Percentiles rank a stretch among this genome's conserved stretches.
Evolutionary conservation across 2,113 vertebrate genomes (phyloP).

Genomic region (Phyllostomus hastatus): DNA sequence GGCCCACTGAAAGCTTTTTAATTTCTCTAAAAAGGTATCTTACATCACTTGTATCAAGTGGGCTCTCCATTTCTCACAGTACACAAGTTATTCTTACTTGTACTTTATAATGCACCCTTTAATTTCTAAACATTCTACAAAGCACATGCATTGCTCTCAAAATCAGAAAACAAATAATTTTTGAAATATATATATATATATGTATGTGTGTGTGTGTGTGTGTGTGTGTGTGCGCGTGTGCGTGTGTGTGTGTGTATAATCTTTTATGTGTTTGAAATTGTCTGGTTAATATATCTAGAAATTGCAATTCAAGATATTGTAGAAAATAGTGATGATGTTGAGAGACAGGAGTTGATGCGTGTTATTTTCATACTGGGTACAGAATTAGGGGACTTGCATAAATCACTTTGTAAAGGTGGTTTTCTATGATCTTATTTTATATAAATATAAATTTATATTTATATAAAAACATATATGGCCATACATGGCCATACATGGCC

Average conservation of each 20-base stretch:
- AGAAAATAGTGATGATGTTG: not conserved
- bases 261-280: not conserved
- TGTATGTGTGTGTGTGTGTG: too few relatives aligned
- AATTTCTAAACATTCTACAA: not conserved
- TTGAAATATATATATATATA: not conserved
- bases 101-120: not conserved
- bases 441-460: not conserved
- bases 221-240: too few relatives aligned
- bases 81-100: not conserved
- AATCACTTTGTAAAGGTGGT: not conserved
- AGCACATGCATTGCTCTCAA: not conserved
- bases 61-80: not conserved
- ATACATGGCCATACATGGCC: too few relatives aligned
- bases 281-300: not conserved
- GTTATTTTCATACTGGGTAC: not conserved
- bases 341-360: not conserved
- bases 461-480: too few relatives aligned
- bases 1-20: not conserved
- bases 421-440: conserved; percentile 7
- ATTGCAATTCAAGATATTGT: not conserved
- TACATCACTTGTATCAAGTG: not conserved
- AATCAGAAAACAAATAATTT: not conserved
- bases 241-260: too few relatives aligned
- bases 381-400: not conserved
- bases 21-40: not conserved